These are phyloP conservation scores for Drosophila borealis DNA, from an alignment of 2,888 invertebrate genomes.

Conservation along the genomic window DNA sequence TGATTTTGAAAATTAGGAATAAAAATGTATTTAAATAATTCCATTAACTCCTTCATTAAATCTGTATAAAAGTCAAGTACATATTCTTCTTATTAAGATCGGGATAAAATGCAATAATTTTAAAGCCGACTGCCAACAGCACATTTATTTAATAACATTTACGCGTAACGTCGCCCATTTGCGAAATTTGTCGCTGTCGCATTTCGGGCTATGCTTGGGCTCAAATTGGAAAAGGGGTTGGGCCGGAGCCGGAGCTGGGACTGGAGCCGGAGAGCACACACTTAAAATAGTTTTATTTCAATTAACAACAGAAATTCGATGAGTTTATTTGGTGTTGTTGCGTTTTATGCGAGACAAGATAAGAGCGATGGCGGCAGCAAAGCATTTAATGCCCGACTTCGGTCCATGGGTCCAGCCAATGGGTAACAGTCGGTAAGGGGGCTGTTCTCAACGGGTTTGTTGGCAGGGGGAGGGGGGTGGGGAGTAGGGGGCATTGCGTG, in stretches of 20 bases:
- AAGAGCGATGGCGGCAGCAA: conserved; percentile 73
- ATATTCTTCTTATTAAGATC: background rate
- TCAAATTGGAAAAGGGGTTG: conserved; percentile 3
- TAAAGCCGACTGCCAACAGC: conserved; percentile 10
- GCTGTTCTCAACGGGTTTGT: background rate
- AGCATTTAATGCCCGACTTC: conserved; percentile 63
- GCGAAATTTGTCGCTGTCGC: conserved; percentile 26
- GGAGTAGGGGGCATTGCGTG: conserved; percentile 39
- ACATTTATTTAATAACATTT: conserved; percentile 39
- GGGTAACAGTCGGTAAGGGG: conserved; percentile 7
- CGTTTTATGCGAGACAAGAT: conserved; percentile 77
- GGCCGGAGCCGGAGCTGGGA: background rate
- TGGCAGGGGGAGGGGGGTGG: background rate
- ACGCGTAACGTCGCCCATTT: conserved; percentile 29
- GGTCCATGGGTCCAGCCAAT: conserved; percentile 45
- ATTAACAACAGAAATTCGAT: conserved; percentile 80
- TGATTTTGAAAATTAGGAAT: no score
- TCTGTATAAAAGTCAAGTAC: background rate
- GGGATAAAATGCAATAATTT: conserved; percentile 1
- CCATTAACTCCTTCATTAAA: background rate
- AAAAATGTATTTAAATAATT: no score
- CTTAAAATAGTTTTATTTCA: conserved; percentile 78
- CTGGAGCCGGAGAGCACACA: conserved; percentile 28
- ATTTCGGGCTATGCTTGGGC: conserved; percentile 18
- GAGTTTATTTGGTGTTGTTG: conserved; percentile 77